phyloP scores from a whole-genome alignment of 2,797 vertebrate species.

The Acestrorhynchus altus region DNA sequence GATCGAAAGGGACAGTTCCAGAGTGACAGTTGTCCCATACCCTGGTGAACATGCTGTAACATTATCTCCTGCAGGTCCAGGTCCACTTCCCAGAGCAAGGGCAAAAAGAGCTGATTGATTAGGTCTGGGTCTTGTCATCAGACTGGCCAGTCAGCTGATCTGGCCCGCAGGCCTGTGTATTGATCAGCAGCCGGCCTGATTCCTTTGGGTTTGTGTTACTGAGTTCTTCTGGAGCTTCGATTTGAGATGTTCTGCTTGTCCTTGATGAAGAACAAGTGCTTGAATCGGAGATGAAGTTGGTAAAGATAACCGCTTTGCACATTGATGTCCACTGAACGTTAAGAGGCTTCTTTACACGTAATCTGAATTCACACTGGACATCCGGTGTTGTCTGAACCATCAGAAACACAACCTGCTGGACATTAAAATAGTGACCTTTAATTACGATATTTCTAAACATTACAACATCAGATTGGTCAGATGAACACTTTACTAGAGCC shows the following conservation, averaged over 20 bases:
- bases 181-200: neutral
- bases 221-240: neutral
- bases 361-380: too few relatives aligned
- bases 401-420: too few relatives aligned
- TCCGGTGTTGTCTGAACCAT: too few relatives aligned
- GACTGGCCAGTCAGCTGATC: conserved; percentile 16
- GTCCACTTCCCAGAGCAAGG: neutral
- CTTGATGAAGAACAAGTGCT: neutral
- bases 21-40: neutral
- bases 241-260: neutral
- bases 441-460: too few relatives aligned
- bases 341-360: too few relatives aligned
- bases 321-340: too few relatives aligned
- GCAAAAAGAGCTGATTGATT: conserved; percentile 10
- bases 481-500: too few relatives aligned
- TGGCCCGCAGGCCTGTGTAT: neutral
- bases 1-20: too few relatives aligned
- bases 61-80: neutral
- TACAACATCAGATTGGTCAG: too few relatives aligned
- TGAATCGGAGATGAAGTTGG: too few relatives aligned
- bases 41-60: neutral
- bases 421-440: too few relatives aligned
- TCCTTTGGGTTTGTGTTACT: neutral
- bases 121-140: conserved; percentile 10
- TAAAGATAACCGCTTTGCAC: too few relatives aligned